These are phyloP conservation scores for Entomobrya multifasciata DNA, from an alignment of 2,888 invertebrate species.

Conservation along the genomic window DNA sequence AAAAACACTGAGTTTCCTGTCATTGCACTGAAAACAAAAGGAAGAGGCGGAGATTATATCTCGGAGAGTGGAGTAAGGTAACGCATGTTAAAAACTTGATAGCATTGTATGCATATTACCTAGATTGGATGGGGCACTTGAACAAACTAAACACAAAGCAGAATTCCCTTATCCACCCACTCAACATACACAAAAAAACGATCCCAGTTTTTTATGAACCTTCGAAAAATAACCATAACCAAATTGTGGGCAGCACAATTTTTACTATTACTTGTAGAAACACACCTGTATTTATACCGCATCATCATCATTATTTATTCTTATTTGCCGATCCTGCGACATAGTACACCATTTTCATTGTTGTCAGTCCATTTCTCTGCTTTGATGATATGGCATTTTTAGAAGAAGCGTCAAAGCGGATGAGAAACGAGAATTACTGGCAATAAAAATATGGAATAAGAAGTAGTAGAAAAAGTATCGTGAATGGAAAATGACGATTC, in stretches of 20 bases:
- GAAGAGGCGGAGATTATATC: conserved; percentile 68
- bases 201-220: conserved; percentile 1
- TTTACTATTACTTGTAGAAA: background rate
- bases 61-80: conserved; percentile 12
- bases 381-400: conserved; percentile 53
- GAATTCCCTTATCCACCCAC: conserved; percentile 54
- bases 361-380: too few relatives aligned
- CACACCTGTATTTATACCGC: too few relatives aligned
- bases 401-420: background rate
- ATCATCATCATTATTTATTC: too few relatives aligned
- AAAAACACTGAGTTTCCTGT: conserved; percentile 75
- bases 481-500: conserved; percentile 32
- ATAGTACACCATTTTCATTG: too few relatives aligned
- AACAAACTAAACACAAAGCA: too few relatives aligned
- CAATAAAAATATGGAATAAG: conserved; percentile 15
- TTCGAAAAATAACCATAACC: conserved; percentile 43
- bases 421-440: background rate
- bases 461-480: background rate
- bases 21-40: conserved; percentile 74
- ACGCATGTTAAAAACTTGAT: background rate
- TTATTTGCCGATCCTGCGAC: conserved; percentile 44
- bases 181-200: background rate
- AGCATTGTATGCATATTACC: conserved; percentile 2
- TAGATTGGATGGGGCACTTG: background rate
- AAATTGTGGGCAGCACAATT: conserved; percentile 13